phyloP scores from a whole-genome alignment of 2,113 vertebrate species.

The Pithys albifrons region DNA sequence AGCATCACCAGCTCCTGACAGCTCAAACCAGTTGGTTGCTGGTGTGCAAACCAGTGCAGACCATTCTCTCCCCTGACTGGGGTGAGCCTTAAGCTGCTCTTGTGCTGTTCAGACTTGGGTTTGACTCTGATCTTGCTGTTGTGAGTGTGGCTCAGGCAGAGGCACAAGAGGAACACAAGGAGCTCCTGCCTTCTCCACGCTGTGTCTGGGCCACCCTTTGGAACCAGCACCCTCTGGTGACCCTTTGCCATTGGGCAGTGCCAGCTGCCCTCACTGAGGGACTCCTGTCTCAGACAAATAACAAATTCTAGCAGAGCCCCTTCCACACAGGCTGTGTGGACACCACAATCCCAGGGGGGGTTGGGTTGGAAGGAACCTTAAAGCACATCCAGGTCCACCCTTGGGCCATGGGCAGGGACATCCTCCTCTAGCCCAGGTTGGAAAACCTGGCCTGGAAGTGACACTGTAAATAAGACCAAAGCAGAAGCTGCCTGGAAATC shows the following conservation, averaged over 20 bases:
- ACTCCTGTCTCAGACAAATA: background rate
- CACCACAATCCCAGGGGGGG: background rate
- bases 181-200: background rate
- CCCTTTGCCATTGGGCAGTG: rapidly evolving
- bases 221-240: background rate
- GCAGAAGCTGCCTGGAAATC: background rate
- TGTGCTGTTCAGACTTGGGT: rapidly evolving
- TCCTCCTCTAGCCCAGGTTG: rapidly evolving
- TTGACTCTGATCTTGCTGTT: background rate
- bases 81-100: background rate
- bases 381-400: background rate
- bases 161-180: background rate
- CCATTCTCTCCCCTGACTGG: background rate
- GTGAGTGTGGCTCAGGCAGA: rapidly evolving
- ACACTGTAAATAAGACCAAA: rapidly evolving
- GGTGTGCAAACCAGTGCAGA: background rate
- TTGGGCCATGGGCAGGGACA: background rate
- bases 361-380: background rate
- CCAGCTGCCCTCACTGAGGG: background rate
- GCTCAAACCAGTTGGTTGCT: background rate
- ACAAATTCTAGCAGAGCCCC: background rate
- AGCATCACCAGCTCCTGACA: rapidly evolving
- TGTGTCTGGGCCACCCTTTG: background rate
- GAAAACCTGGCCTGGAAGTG: background rate
- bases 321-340: background rate